Evolutionary conservation across 2,888 invertebrate genomes (phyloP).

Genomic region (Chrysotoxum bicinctum): DNA sequence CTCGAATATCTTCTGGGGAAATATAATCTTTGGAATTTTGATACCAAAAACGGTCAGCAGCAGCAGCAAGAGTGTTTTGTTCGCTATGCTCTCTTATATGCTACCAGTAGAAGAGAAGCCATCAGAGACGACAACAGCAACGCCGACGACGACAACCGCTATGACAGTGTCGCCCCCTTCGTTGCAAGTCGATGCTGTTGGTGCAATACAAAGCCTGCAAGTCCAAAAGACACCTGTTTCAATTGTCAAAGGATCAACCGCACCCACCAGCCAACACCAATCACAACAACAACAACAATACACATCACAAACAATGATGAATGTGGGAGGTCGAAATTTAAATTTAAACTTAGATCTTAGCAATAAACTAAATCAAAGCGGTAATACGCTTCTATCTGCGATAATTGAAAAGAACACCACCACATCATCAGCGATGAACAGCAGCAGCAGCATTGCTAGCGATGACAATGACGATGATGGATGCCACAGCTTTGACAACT

Average conservation of each 20-base stretch:
- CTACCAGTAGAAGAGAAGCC: slow-evolving; percentile 90
- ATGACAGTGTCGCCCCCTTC: slow-evolving; percentile 64
- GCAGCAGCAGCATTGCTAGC: slow-evolving; percentile 73
- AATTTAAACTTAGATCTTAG: slow-evolving; percentile 62
- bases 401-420: slow-evolving; percentile 73
- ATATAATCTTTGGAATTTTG: slow-evolving; percentile 25
- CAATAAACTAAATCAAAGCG: slow-evolving; percentile 67
- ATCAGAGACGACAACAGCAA: slow-evolving; percentile 82
- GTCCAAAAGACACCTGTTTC: slow-evolving; percentile 66
- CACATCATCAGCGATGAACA: slow-evolving; percentile 73
- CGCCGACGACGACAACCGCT: slow-evolving; percentile 53
- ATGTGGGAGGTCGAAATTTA: slow-evolving; percentile 50
- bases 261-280: slow-evolving; percentile 13
- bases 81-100: slow-evolving; percentile 89
- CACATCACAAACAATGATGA: slow-evolving; percentile 14
- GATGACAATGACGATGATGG: slow-evolving; percentile 74
- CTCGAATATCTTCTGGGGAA: slow-evolving; percentile 38
- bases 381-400: slow-evolving; percentile 62
- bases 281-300: slow-evolving; percentile 18
- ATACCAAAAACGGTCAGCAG: neutral
- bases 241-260: slow-evolving; percentile 56
- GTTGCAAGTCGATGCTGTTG: slow-evolving; percentile 40
- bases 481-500: slow-evolving; percentile 72
- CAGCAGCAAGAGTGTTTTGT: slow-evolving; percentile 54
- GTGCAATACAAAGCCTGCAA: slow-evolving; percentile 48